Evolutionary conservation across 2,113 vertebrate genomes (phyloP).

Genomic region (Otus sunia): DNA sequence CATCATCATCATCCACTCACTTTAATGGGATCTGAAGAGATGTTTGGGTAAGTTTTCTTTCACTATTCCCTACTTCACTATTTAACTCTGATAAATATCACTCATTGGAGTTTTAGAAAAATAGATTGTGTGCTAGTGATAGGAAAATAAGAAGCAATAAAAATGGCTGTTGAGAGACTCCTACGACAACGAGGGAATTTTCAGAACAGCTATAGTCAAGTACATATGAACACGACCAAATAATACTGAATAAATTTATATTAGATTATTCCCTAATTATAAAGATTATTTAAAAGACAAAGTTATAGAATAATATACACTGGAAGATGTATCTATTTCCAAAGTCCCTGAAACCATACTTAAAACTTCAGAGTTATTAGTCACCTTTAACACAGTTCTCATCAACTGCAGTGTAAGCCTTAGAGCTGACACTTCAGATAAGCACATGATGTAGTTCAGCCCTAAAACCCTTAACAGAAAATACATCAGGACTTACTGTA

Average conservation of each 20-base stretch:
- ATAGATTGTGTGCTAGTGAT: neutral
- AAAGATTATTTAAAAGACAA: neutral
- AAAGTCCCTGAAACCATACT: neutral
- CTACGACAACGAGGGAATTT: neutral
- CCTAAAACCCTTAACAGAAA: conserved; percentile 47
- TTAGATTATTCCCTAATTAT: neutral
- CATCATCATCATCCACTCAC: neutral
- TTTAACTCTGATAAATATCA: neutral
- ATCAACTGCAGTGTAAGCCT: neutral
- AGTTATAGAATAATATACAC: neutral
- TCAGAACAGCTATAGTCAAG: neutral
- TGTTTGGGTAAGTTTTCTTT: neutral
- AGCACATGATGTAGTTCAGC: conserved; percentile 19
- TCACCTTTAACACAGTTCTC: conserved; percentile 4
- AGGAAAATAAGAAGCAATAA: neutral
- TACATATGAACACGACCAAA: neutral
- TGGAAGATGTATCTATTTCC: neutral
- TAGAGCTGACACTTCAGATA: neutral
- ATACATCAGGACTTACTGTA: conserved; percentile 50
- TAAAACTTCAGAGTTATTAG: neutral
- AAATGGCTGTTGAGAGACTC: neutral
- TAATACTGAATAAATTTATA: neutral
- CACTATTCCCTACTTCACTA: neutral
- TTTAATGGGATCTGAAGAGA: neutral
- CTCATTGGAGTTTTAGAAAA: neutral